Percentiles rank a stretch among this genome's conserved stretches.
Conservation (phyloP, 2,888 invertebrate genomes). For the Drosophila monieri region DNA sequence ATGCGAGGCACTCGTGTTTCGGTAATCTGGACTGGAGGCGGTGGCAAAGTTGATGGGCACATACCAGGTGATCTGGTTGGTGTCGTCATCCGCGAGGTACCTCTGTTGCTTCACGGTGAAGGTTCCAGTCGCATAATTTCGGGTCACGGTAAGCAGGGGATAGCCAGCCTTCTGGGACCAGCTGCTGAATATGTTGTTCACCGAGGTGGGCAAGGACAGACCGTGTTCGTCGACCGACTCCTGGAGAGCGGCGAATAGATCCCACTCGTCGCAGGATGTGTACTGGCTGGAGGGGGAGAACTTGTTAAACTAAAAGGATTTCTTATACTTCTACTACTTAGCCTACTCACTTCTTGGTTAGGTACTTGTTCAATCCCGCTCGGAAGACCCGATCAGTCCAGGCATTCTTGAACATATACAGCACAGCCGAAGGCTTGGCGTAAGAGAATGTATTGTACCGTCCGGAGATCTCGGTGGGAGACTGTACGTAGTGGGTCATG, state of each 20-base stretch:
- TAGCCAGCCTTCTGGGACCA: constrained; percentile 87
- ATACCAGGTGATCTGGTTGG: constrained; percentile 68
- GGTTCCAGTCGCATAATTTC: constrained; percentile 84
- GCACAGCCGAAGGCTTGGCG: constrained; percentile 86
- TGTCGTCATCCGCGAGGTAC: constrained; percentile 52
- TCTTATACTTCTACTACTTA: constrained; percentile 43
- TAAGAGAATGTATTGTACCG: constrained; percentile 94
- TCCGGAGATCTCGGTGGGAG: constrained; percentile 92
- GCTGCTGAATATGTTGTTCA: constrained; percentile 86
- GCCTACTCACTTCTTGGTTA: constrained; percentile 61
- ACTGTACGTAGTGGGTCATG: constrained; percentile 91
- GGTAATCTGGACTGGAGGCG: constrained; percentile 74
- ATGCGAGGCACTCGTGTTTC: constrained; percentile 71
- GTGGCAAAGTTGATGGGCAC: constrained; percentile 81
- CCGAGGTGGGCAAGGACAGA: constrained; percentile 79
- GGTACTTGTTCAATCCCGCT: constrained; percentile 60
- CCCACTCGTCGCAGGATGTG: constrained; percentile 71
- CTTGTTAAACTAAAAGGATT: neutral
- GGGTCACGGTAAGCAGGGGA: constrained; percentile 85
- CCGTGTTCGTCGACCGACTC: constrained; percentile 66
- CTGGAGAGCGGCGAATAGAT: constrained; percentile 74
- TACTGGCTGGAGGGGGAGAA: constrained; percentile 59
- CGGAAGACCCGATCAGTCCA: constrained; percentile 64
- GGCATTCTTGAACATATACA: constrained; percentile 73
- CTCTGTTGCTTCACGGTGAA: constrained; percentile 85